phyloP scores from a whole-genome alignment of 2,888 invertebrate genomes.

The Microplitis deprimator region DNA sequence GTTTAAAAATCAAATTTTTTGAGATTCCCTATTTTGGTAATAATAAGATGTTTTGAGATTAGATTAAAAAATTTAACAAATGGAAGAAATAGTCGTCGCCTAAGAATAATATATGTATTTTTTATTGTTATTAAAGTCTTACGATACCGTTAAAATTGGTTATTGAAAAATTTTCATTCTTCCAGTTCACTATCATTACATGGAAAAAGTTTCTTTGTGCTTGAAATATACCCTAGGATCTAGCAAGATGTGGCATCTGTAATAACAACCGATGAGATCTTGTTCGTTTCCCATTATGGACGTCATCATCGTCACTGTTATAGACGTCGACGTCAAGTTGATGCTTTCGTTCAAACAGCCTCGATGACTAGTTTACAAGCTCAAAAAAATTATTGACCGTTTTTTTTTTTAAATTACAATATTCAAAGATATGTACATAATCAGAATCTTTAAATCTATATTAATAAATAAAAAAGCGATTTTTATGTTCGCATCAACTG shows the following conservation, averaged over 20 bases:
- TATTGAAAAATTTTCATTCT: slow-evolving; percentile 50
- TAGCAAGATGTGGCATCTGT: slow-evolving; percentile 66
- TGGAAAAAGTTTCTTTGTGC: slow-evolving; percentile 60
- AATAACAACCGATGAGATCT: slow-evolving; percentile 61
- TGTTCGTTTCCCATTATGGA: slow-evolving; percentile 30
- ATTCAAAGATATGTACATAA: background rate
- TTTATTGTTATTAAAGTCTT: background rate
- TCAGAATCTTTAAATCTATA: too few relatives aligned
- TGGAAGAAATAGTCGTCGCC: too few relatives aligned
- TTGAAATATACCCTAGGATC: slow-evolving; percentile 66
- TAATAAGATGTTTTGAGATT: too few relatives aligned
- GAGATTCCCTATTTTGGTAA: too few relatives aligned
- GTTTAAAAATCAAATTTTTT: too few relatives aligned
- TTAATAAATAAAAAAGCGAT: too few relatives aligned
- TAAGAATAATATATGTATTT: too few relatives aligned
- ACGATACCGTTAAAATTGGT: slow-evolving; percentile 50
- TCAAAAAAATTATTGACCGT: background rate
- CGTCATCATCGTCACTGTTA: slow-evolving; percentile 16
- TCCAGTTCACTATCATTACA: slow-evolving; percentile 53
- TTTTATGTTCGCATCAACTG: too few relatives aligned
- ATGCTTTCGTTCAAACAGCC: background rate
- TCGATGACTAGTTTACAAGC: background rate
- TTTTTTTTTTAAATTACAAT: background rate
- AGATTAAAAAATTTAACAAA: too few relatives aligned
- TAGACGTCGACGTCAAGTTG: slow-evolving; percentile 28